phyloP scores from a whole-genome alignment of 2,797 vertebrate species.

The Darevskia nairensis region DNA sequence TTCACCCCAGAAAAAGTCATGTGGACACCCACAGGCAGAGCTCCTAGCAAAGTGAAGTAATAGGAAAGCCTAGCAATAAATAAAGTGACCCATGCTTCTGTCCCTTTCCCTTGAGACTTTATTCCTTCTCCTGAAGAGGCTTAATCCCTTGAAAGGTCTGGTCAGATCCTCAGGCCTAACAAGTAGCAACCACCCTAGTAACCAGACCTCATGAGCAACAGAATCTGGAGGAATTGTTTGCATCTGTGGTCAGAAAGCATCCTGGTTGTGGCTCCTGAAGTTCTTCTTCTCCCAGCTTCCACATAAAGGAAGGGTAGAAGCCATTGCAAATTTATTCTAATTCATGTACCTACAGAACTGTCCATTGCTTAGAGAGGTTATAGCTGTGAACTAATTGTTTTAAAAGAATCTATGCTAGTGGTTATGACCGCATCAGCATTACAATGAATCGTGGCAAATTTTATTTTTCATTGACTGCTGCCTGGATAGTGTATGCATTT shows the following conservation, averaged over 20 bases:
- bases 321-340: background rate
- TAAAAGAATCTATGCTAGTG: background rate
- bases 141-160: background rate
- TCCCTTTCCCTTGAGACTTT: background rate
- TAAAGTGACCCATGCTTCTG: background rate
- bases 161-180: background rate
- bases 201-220: background rate
- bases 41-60: background rate
- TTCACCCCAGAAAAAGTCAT: too few species aligned
- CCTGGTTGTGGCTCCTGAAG: background rate
- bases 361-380: background rate
- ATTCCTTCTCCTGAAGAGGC: background rate
- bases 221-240: background rate
- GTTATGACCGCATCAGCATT: too few species aligned
- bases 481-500: background rate
- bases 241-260: background rate
- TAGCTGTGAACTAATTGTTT: background rate
- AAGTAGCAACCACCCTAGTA: background rate
- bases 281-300: background rate
- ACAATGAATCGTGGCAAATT: background rate
- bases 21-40: too few species aligned
- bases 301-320: background rate
- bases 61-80: background rate
- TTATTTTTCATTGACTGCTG: background rate
- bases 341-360: background rate